Conservation (phyloP, 2,888 invertebrate species). For the Eupithecia pulchellata region DNA sequence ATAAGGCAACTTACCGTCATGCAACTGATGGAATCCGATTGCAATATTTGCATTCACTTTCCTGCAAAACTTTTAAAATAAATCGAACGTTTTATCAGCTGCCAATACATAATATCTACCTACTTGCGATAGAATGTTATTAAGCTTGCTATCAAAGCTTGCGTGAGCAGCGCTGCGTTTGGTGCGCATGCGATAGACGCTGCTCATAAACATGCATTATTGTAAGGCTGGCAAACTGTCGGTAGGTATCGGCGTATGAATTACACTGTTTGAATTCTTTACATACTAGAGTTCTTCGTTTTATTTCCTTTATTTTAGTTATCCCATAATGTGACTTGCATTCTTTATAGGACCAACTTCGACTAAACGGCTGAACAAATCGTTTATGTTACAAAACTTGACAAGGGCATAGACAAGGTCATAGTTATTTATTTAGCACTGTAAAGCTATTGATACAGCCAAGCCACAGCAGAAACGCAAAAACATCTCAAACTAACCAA, state of each 20-base stretch:
- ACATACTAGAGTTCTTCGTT: neutral
- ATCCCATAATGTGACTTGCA: too few relatives aligned
- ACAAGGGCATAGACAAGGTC: neutral
- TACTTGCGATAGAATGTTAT: neutral
- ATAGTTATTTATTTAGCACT: neutral
- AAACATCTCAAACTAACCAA: neutral
- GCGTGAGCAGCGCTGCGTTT: conserved; percentile 1
- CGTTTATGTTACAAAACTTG: too few relatives aligned
- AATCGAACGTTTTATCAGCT: conserved; percentile 1
- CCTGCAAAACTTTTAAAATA: neutral
- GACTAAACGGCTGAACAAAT: neutral
- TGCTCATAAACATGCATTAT: conserved; percentile 7
- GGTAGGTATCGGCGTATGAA: neutral
- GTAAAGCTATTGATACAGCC: too few relatives aligned
- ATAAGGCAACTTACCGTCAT: neutral
- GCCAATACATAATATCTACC: too few relatives aligned
- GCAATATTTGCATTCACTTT: conserved; percentile 4
- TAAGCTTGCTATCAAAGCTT: neutral
- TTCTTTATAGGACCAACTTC: too few relatives aligned
- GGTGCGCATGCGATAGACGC: neutral
- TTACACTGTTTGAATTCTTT: neutral
- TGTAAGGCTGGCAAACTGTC: neutral
- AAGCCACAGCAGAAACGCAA: neutral
- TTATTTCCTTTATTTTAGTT: neutral
- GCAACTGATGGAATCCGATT: conserved; percentile 12